Percentiles rank a stretch among this genome's conserved stretches.
Conservation (phyloP, 2,888 invertebrate species). For the Disparrhopalites patrizii region DNA sequence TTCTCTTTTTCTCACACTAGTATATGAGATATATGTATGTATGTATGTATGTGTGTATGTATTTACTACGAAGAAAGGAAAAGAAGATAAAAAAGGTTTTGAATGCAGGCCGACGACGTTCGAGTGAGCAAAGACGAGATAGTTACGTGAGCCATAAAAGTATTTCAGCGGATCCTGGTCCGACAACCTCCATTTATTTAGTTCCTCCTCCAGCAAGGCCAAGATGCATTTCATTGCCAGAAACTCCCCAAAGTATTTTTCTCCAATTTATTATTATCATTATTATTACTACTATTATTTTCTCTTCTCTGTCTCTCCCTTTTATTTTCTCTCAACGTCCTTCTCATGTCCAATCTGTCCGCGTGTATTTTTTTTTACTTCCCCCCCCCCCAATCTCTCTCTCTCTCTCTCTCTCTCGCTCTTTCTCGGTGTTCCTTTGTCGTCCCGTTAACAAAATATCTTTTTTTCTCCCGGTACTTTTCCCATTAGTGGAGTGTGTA, state of each 20-base stretch:
- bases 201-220: constrained; percentile 29
- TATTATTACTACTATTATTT: neutral
- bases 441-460: neutral
- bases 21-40: too few relatives aligned
- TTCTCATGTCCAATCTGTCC: neutral
- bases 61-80: constrained; percentile 4
- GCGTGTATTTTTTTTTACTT: neutral
- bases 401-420: constrained; percentile 16
- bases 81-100: constrained; percentile 14
- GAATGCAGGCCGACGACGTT: constrained; percentile 29
- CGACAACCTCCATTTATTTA: constrained; percentile 21
- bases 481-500: neutral
- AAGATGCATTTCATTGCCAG: constrained; percentile 32
- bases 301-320: neutral
- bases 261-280: neutral
- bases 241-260: constrained; percentile 33
- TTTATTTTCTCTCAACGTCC: neutral
- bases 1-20: too few relatives aligned
- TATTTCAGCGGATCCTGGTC: constrained; percentile 46
- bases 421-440: neutral
- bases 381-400: neutral
- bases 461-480: neutral
- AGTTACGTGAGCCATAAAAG: constrained; percentile 47
- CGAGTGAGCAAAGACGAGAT: constrained; percentile 42
- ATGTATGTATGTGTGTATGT: too few relatives aligned